Base-by-base conservation (phyloP, 2,797 vertebrate species). In the Acanthis flammea region DNA sequence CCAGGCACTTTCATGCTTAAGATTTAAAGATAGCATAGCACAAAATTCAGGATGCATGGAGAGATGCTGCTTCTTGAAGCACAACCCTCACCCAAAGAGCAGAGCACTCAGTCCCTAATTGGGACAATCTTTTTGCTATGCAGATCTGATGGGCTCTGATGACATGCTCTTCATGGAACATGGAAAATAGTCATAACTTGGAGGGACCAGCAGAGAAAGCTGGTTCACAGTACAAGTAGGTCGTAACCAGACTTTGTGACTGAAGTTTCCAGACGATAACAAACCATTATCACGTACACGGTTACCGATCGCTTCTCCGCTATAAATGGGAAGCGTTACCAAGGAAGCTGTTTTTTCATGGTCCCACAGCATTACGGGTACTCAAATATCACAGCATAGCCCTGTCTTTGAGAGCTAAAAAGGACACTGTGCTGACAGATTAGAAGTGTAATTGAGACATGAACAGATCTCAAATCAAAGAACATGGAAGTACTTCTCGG, bases 401-500 rank as follows among this genome's bases (percentile, higher is more conserved):
- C 62, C 50, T 78, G 78, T 55, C 87, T 83, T 14, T 24, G 47
- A 78, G 47, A 41, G 41, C 51, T 70, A 47, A 66, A 88, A 80
- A 68, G 47, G 41, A 78, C 76, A 42, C 0, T 5, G 47, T 67
- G 63, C 35, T 72, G 86, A 86, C 54, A 90, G 75, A 90, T 80
- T 37, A 75, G 44, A 77, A 57, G 22, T 57, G 72, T 73, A 95
- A 96, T 18, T 67, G 60, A 90, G 58, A 92, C 37, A 48, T n/a
- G 35, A 93, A 83, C 24, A 92, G 68, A 88, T 48, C 47, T 72
- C 91, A 90, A 80, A 80, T 60, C 76, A 86, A 94, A 91, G 78
- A 82, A 71, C 48, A 41, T 42, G 37, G 48, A 91, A 92, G 65
- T 79, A 89, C 27, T 79, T 70, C 53, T 79, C 27, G 1, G 42